Conservation (phyloP, 1,140 invertebrate genomes). For the Planococcus citri region DNA sequence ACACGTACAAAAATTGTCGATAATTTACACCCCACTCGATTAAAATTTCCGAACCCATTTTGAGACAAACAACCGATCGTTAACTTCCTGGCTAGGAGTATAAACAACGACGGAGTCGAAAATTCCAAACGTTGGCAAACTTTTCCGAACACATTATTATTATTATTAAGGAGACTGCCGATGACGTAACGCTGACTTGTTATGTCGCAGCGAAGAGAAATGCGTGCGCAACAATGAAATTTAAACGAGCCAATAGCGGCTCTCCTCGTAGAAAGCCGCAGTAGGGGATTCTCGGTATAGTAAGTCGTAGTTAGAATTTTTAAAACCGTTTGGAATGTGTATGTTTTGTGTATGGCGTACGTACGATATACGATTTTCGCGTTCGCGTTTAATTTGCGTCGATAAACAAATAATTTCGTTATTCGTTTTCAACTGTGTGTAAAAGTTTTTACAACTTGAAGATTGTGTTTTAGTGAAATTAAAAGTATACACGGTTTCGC, state of each 20-base stretch:
- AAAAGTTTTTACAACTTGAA: background rate
- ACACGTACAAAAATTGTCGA: no score
- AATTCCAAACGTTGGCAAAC: background rate
- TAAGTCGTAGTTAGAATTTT: slow-evolving; percentile 2
- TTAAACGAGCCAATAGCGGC: slow-evolving; percentile 1
- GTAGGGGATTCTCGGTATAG: background rate
- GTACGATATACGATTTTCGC: background rate
- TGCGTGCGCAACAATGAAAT: slow-evolving; percentile 5
- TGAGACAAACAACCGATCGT: no score
- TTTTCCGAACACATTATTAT: background rate
- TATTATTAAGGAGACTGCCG: background rate
- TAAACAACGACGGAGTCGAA: no score
- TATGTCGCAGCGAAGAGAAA: slow-evolving; percentile 6
- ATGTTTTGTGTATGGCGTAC: background rate
- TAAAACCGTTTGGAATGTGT: background rate
- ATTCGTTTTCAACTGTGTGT: no score
- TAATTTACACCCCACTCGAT: no score
- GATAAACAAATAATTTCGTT: slow-evolving; percentile 8
- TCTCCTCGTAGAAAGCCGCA: slow-evolving; percentile 5
- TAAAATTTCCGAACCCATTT: no score
- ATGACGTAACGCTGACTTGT: slow-evolving; percentile 6
- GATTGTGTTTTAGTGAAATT: background rate
- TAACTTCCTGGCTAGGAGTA: no score
- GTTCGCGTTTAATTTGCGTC: background rate
- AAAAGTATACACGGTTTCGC: background rate